A percentile compares a stretch with the other conserved stretches of the same genome.
phyloP scores from a whole-genome alignment of 2,888 invertebrate species.

The Spialia ferax region DNA sequence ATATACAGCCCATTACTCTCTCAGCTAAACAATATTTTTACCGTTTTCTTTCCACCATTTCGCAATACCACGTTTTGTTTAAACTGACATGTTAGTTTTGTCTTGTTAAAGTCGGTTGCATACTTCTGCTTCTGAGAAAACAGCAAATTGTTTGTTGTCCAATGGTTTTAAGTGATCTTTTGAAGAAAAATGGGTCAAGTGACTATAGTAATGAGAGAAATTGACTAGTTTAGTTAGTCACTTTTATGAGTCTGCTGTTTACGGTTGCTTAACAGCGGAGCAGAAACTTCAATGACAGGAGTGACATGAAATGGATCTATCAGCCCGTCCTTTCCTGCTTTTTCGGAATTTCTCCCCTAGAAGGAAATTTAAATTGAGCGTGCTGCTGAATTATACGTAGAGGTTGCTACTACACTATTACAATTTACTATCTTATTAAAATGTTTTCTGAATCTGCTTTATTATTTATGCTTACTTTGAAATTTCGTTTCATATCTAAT shows the following conservation, averaged over 20 bases:
- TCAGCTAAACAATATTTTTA: slow-evolving; percentile 23
- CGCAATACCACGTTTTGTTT: slow-evolving; percentile 20
- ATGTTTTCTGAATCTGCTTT: too few relatives aligned
- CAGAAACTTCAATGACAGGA: too few relatives aligned
- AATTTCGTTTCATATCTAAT: too few relatives aligned
- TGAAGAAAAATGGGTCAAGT: not conserved
- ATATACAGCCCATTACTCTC: slow-evolving; percentile 16
- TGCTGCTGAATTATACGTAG: too few relatives aligned
- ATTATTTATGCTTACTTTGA: too few relatives aligned
- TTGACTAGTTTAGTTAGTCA: not conserved
- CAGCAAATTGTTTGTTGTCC: not conserved
- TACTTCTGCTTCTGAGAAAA: not conserved
- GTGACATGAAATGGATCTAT: too few relatives aligned
- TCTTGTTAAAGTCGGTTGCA: slow-evolving; percentile 5
- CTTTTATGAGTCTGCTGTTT: not conserved
- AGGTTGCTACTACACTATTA: too few relatives aligned
- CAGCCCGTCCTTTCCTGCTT: too few relatives aligned
- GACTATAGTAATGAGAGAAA: not conserved
- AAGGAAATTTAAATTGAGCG: too few relatives aligned
- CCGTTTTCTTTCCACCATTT: slow-evolving; percentile 22
- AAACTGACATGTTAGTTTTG: not conserved
- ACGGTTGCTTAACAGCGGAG: not conserved
- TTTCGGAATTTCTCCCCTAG: too few relatives aligned
- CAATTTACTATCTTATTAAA: too few relatives aligned
- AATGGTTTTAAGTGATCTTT: slow-evolving; percentile 6